Percentiles rank a stretch among this genome's conserved stretches.
These are phyloP conservation scores for Parazoanthus swiftii DNA, from an alignment of 92 coral and sea anemone species.

Conservation along the genomic window DNA sequence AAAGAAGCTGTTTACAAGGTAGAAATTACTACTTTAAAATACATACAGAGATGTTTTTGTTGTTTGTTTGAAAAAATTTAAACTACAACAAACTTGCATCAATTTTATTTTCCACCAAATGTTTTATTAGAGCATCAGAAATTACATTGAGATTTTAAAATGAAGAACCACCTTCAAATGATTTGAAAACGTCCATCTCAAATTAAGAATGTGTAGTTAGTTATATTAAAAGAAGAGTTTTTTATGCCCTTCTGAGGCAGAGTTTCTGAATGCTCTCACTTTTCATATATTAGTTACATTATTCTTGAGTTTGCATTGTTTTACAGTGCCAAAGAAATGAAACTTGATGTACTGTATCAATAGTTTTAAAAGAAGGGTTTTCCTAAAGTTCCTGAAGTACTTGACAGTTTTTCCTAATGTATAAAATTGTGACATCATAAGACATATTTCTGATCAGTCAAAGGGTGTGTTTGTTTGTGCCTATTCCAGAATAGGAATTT, in stretches of 20 bases:
- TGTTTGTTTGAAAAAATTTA: slow-evolving; percentile 18
- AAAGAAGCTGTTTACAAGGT: slow-evolving; percentile 2
- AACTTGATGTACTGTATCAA: neutral
- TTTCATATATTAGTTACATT: neutral
- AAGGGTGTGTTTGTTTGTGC: neutral
- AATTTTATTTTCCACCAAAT: slow-evolving; percentile 31
- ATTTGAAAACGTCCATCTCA: slow-evolving; percentile 14
- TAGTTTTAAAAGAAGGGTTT: neutral
- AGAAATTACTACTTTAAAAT: slow-evolving; percentile 16
- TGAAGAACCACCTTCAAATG: neutral
- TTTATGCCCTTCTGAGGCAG: neutral
- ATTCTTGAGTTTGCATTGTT: neutral
- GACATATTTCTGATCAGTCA: neutral
- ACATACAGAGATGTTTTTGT: slow-evolving; percentile 25
- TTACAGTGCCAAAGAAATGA: neutral
- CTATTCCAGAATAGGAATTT: too few species aligned
- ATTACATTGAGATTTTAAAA: neutral
- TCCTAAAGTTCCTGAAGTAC: neutral
- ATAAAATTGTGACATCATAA: neutral
- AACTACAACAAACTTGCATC: neutral
- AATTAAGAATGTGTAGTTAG: slow-evolving; percentile 16
- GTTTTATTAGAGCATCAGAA: slow-evolving; percentile 6
- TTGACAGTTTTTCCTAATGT: neutral
- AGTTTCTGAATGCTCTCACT: neutral
- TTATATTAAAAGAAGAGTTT: slow-evolving; percentile 1